Percentiles rank a stretch among this genome's conserved stretches.
phyloP scores from a whole-genome alignment of 2,888 invertebrate species.

The Rhyacophila evoluta region DNA sequence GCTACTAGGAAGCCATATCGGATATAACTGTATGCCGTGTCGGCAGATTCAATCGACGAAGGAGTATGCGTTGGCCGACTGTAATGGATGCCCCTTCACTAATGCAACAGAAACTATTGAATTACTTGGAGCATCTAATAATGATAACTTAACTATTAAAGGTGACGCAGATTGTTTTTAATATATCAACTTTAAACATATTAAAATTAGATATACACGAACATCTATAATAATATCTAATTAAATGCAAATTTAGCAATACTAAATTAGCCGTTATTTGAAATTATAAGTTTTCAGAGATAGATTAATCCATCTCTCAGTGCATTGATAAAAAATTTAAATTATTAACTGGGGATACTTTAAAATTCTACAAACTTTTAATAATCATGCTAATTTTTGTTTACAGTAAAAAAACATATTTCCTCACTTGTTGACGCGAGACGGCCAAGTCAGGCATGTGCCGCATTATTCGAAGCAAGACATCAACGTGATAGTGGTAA shows the following conservation, averaged over 20 bases:
- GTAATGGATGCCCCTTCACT: constrained; percentile 42
- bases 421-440: background rate
- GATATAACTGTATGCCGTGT: constrained; percentile 29
- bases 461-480: constrained; percentile 3
- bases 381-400: no score
- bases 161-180: no score
- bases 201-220: no score
- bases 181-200: no score
- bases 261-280: no score
- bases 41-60: background rate
- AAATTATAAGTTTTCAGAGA: no score
- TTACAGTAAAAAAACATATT: constrained; percentile 16
- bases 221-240: no score
- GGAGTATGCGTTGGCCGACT: background rate
- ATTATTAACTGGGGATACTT: no score
- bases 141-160: background rate
- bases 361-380: no score
- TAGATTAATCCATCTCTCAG: no score
- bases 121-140: background rate
- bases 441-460: constrained; percentile 25
- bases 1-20: constrained; percentile 9
- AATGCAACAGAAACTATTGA: background rate
- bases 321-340: no score
- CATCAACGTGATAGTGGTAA: background rate
- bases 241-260: no score